A percentile compares a stretch with the other conserved stretches of the same genome.
phyloP scores from a whole-genome alignment of 2,797 vertebrate genomes.

The Tapera naevia region DNA sequence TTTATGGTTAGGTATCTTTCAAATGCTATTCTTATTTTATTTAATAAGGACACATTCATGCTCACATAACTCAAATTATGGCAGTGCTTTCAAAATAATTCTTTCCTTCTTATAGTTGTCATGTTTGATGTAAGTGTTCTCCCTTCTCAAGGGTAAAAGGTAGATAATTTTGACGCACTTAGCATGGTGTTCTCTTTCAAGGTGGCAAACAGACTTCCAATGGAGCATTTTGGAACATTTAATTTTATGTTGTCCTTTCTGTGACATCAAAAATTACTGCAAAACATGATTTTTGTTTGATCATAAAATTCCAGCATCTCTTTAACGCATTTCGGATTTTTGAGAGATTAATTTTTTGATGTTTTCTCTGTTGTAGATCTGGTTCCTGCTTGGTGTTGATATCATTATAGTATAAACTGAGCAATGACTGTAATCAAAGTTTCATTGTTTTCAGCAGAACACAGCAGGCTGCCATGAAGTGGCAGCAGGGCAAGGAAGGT shows the following conservation, averaged over 20 bases:
- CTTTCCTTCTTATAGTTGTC: neutral
- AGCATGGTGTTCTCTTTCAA: neutral
- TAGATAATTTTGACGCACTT: neutral
- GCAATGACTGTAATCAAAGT: slow-evolving; percentile 36
- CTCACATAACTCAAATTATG: neutral
- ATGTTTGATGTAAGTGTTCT: neutral
- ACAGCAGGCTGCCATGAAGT: neutral
- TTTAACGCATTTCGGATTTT: neutral
- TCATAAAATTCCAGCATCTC: neutral
- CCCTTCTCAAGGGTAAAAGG: neutral
- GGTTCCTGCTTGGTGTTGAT: neutral
- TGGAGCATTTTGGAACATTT: neutral
- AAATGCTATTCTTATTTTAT: neutral
- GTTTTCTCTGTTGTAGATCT: neutral
- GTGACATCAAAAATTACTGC: neutral
- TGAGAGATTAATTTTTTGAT: neutral
- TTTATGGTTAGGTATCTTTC: neutral
- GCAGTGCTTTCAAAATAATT: neutral
- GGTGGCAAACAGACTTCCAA: neutral
- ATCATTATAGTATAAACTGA: neutral
- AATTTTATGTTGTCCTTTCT: neutral
- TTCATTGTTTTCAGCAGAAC: slow-evolving; percentile 25
- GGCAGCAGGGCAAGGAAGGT: neutral
- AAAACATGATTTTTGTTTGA: neutral
- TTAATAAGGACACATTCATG: neutral